Evolutionary conservation across 1,140 invertebrate genomes (phyloP).

Genomic region (Contarinia nasturtii): DNA sequence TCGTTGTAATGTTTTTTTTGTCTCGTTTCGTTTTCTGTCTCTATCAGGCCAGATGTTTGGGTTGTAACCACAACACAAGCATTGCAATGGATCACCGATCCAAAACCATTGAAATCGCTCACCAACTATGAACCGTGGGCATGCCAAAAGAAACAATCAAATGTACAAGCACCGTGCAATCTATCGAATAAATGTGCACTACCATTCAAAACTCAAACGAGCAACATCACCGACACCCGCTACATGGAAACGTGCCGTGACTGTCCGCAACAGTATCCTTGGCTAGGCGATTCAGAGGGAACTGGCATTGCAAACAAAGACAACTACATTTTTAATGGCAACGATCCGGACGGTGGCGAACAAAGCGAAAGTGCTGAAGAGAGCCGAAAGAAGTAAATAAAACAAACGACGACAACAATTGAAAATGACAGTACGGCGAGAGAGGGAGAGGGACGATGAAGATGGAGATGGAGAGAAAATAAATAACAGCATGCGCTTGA

Average conservation of each 20-base stretch:
- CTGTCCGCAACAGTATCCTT: conserved; percentile 50
- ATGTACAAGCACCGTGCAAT: conserved; percentile 51
- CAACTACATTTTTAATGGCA: conserved; percentile 40
- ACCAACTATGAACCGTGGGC: conserved; percentile 61
- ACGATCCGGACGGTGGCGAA: neutral
- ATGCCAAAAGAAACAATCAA: conserved; percentile 52
- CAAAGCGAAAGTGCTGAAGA: neutral
- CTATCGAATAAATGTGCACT: conserved; percentile 69
- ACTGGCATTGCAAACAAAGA: conserved; percentile 56
- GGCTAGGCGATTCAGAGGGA: conserved; percentile 57
- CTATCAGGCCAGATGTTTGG: conserved; percentile 63
- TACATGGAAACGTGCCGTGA: conserved; percentile 76
- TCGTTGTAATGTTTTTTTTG: neutral
- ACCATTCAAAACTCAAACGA: conserved; percentile 50
- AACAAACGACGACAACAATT: no score
- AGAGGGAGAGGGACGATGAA: no score
- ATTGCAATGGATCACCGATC: conserved; percentile 78
- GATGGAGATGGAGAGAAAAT: no score
- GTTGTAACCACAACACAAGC: conserved; percentile 82
- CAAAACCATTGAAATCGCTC: conserved; percentile 45
- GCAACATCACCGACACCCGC: conserved; percentile 58
- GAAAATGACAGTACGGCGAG: no score
- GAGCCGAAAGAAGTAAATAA: no score
- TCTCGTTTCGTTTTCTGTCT: conserved; percentile 8
- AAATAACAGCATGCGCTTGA: no score